Evolutionary conservation across 2,888 invertebrate species (phyloP).

Genomic region (Lacanobia wlatinum): DNA sequence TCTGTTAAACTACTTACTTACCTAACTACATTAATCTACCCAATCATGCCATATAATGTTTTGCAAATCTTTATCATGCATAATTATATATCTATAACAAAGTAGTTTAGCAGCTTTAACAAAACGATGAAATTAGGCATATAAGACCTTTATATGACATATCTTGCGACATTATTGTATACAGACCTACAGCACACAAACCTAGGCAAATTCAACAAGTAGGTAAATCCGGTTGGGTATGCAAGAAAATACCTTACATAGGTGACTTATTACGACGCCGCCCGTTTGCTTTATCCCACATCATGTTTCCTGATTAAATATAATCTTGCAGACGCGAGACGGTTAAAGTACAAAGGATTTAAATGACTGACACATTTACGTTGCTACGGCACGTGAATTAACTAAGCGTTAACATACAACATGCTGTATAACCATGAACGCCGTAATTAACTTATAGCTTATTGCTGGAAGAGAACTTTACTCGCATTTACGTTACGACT

Average conservation of each 20-base stretch:
- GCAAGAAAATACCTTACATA: constrained; percentile 40
- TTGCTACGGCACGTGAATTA: constrained; percentile 37
- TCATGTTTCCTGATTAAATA: constrained; percentile 76
- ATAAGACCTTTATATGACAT: neutral
- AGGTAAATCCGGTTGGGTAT: constrained; percentile 24
- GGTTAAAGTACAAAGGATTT: constrained; percentile 74
- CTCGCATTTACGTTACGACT: constrained; percentile 7
- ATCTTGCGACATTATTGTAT: neutral
- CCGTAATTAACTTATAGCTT: constrained; percentile 40
- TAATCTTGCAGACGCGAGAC: constrained; percentile 71
- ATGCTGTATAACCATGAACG: constrained; percentile 21
- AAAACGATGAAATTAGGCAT: neutral
- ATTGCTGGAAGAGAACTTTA: constrained; percentile 29
- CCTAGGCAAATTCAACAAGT: constrained; percentile 52
- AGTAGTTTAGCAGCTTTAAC: neutral
- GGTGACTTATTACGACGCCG: constrained; percentile 54
- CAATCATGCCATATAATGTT: no score
- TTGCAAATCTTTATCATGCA: neutral
- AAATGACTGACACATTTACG: constrained; percentile 65
- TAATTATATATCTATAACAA: neutral
- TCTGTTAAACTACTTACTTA: no score
- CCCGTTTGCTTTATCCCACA: constrained; percentile 63
- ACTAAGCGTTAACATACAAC: constrained; percentile 39
- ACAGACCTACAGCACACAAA: constrained; percentile 2
- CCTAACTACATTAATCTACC: no score